Percentiles rank a stretch among this genome's conserved stretches.
phyloP scores from a whole-genome alignment of 2,797 vertebrate genomes.

The Amazona finschi region DNA sequence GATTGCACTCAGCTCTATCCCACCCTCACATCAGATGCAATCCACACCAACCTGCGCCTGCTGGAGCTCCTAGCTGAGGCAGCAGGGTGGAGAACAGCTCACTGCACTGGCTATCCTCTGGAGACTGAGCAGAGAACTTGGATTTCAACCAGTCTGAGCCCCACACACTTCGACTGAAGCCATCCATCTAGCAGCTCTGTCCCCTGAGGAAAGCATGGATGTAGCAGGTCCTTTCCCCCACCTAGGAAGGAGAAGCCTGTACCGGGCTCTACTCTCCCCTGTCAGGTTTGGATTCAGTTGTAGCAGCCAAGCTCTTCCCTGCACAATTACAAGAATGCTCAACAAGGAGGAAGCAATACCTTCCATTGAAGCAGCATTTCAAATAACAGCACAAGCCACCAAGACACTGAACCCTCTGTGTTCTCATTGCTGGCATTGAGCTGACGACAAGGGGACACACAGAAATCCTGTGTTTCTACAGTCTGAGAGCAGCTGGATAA shows the following conservation, averaged over 20 bases:
- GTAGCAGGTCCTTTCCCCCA: neutral
- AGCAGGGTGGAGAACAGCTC: neutral
- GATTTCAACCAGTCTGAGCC: neutral
- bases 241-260: neutral
- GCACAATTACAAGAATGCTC: neutral
- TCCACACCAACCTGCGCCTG: constrained; percentile 13
- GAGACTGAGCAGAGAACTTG: neutral
- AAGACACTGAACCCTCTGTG: neutral
- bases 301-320: neutral
- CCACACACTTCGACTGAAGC: neutral
- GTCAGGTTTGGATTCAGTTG: neutral
- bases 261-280: neutral
- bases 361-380: neutral
- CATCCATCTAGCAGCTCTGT: neutral
- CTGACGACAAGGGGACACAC: neutral
- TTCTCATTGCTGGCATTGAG: rapidly evolving
- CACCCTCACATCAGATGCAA: constrained; percentile 53
- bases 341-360: rapidly evolving
- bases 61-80: neutral
- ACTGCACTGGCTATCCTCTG: neutral
- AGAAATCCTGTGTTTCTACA: neutral
- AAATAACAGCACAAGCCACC: neutral
- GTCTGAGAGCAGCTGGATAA: neutral
- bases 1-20: constrained; percentile 17
- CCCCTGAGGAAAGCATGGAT: neutral